These are phyloP conservation scores for Coilia nasus DNA, from an alignment of 2,797 vertebrate genomes.

Conservation along the genomic window DNA sequence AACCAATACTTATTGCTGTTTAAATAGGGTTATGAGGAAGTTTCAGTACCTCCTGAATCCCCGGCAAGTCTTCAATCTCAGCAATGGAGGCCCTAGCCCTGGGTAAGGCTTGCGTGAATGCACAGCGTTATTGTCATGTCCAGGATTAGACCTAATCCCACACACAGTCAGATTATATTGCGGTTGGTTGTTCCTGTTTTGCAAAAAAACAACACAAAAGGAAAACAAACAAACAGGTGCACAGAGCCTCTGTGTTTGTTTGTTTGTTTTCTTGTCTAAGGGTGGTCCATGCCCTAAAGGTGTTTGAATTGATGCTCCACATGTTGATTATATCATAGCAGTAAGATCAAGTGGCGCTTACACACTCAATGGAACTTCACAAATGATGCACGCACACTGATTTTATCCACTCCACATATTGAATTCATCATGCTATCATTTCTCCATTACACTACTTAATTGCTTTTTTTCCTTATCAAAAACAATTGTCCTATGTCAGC, in stretches of 20 bases:
- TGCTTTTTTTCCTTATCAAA: not conserved
- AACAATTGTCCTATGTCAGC: too few relatives aligned
- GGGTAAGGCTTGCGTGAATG: constrained; percentile 70
- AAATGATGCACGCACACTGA: not conserved
- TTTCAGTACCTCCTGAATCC: constrained; percentile 92
- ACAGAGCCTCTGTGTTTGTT: not conserved
- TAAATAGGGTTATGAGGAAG: constrained; percentile 85
- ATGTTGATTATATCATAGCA: not conserved
- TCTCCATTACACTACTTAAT: too few relatives aligned
- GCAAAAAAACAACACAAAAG: too few relatives aligned
- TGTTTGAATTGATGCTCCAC: not conserved
- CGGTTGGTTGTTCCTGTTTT: not conserved
- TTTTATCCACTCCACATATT: too few relatives aligned
- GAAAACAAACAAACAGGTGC: not conserved
- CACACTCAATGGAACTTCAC: not conserved
- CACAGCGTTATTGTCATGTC: not conserved
- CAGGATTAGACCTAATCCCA: not conserved
- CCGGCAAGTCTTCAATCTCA: constrained; percentile 89
- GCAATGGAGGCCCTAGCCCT: constrained; percentile 81
- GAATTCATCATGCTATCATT: too few relatives aligned
- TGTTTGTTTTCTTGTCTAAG: too few relatives aligned
- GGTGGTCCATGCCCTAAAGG: not conserved
- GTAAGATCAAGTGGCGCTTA: not conserved
- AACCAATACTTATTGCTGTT: not conserved
- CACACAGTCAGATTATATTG: constrained; percentile 21